These are phyloP conservation scores for Helobdella robusta DNA, from an alignment of 2,888 invertebrate species.

Conservation along the genomic window DNA sequence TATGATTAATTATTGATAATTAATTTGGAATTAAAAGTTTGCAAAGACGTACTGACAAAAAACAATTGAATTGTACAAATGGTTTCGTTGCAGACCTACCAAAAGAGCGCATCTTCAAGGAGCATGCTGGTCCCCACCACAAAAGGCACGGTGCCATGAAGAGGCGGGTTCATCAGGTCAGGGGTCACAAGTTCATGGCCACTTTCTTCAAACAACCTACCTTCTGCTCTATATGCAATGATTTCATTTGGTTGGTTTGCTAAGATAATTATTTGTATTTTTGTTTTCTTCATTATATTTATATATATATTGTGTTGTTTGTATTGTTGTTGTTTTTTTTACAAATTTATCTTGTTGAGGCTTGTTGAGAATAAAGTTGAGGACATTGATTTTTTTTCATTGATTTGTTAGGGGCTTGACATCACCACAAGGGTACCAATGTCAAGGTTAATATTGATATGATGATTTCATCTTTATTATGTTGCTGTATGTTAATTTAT, in stretches of 20 bases:
- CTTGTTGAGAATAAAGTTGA: neutral
- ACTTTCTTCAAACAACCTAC: slow-evolving; percentile 96
- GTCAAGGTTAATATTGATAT: slow-evolving; percentile 49
- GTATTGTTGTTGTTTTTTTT: neutral
- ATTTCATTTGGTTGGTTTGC: slow-evolving; percentile 81
- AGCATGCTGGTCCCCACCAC: slow-evolving; percentile 76
- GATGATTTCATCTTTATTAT: neutral
- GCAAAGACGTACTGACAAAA: too few species aligned
- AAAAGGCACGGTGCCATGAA: slow-evolving; percentile 94
- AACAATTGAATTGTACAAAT: neutral
- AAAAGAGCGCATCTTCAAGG: slow-evolving; percentile 71
- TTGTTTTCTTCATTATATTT: neutral
- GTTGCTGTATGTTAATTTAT: neutral
- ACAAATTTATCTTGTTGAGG: neutral
- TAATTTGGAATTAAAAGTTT: too few species aligned
- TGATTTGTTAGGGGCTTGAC: slow-evolving; percentile 51
- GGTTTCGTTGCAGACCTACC: neutral
- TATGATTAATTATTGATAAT: too few species aligned
- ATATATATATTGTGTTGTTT: neutral
- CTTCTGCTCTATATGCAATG: slow-evolving; percentile 97
- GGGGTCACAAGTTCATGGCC: slow-evolving; percentile 99
- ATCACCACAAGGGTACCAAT: slow-evolving; percentile 50
- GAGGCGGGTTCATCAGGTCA: slow-evolving; percentile 88
- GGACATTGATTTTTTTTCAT: slow-evolving; percentile 31
- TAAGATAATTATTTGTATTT: neutral